A percentile compares a stretch with the other conserved stretches of the same genome.
These are phyloP conservation scores for Sesia bembeciformis DNA, from an alignment of 2,888 invertebrate species.

Conservation along the genomic window DNA sequence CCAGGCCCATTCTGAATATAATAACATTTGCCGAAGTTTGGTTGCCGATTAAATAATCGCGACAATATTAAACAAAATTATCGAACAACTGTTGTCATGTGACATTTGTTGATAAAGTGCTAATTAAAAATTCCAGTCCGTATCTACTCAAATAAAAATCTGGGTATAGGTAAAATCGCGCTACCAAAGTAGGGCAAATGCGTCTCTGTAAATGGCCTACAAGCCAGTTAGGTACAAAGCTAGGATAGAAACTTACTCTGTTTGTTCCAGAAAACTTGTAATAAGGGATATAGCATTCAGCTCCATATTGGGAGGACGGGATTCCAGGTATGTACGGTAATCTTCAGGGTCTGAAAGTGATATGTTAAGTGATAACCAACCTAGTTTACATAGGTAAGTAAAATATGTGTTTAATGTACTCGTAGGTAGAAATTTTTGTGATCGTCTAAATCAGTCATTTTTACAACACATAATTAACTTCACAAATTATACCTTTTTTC, in stretches of 20 bases:
- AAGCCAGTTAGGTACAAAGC: background rate
- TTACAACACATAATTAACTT: background rate
- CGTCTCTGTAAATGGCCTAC: background rate
- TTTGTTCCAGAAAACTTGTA: constrained; percentile 69
- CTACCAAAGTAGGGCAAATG: too few relatives aligned
- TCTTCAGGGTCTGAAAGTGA: constrained; percentile 62
- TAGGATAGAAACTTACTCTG: constrained; percentile 55
- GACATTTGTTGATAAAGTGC: too few relatives aligned
- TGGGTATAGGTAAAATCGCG: too few relatives aligned
- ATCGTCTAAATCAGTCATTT: background rate
- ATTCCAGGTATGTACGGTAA: constrained; percentile 77
- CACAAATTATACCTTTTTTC: constrained; percentile 29
- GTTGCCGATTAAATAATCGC: too few relatives aligned
- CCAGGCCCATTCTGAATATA: too few relatives aligned
- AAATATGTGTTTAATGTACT: background rate
- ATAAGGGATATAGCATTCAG: constrained; percentile 76
- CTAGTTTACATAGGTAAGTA: background rate
- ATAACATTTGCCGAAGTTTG: too few relatives aligned
- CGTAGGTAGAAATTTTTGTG: too few relatives aligned
- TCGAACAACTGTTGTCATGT: too few relatives aligned
- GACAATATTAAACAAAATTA: too few relatives aligned
- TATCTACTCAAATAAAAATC: too few relatives aligned
- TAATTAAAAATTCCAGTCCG: too few relatives aligned
- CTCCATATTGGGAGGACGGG: constrained; percentile 80
- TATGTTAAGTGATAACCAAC: too few relatives aligned